Percentiles rank a stretch among this genome's conserved stretches.
Evolutionary conservation across 1,140 invertebrate genomes (phyloP).

Genomic region (Pentalonia nigronervosa): DNA sequence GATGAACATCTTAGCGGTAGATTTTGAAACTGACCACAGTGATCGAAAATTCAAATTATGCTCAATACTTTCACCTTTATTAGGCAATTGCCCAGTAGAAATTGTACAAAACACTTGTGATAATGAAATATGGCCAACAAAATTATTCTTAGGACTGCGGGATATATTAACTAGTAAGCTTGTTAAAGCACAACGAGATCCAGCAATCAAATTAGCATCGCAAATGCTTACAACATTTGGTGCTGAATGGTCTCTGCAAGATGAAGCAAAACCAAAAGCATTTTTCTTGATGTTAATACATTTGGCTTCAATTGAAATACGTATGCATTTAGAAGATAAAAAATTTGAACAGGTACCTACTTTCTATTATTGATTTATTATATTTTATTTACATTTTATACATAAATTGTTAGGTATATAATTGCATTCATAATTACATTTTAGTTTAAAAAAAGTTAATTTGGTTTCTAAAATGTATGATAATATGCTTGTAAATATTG

Average conservation of each 20-base stretch:
- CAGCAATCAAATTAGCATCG: conserved; percentile 82
- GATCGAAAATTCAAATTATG: conserved; percentile 89
- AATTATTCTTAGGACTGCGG: conserved; percentile 77
- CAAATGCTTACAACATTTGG: conserved; percentile 82
- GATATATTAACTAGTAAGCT: conserved; percentile 88
- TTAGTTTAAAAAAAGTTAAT: neutral
- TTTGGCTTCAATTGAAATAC: conserved; percentile 86
- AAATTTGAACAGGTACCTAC: conserved; percentile 57
- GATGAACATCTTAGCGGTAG: conserved; percentile 82
- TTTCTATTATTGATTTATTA: neutral
- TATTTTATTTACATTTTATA: neutral
- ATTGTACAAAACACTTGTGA: conserved; percentile 69
- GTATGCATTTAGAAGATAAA: conserved; percentile 90
- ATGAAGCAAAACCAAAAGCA: conserved; percentile 80
- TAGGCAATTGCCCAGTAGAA: conserved; percentile 75
- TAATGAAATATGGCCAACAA: conserved; percentile 79
- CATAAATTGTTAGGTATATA: neutral
- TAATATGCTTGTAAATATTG: neutral
- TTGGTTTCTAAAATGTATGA: conserved; percentile 16
- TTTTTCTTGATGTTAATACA: conserved; percentile 86
- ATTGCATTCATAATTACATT: neutral
- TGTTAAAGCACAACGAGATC: conserved; percentile 84
- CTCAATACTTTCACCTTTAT: conserved; percentile 75
- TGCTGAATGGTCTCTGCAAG: conserved; percentile 80
- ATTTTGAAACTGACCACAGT: conserved; percentile 86